phyloP scores from a whole-genome alignment of 2,113 vertebrate species.

The Centropus bengalensis region DNA sequence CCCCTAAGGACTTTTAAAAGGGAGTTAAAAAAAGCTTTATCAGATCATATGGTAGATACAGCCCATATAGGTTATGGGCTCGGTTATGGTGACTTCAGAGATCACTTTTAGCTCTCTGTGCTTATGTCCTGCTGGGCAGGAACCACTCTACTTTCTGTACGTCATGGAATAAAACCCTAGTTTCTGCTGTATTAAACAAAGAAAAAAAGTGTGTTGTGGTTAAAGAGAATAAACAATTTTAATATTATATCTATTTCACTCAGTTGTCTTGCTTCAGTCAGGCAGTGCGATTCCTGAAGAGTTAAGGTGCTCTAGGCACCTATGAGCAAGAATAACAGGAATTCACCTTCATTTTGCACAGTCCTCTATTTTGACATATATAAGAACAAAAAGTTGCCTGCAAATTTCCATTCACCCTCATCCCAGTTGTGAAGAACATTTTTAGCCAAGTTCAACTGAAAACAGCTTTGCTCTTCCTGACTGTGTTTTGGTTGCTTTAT shows the following conservation, averaged over 20 bases:
- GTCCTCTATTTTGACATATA: background rate
- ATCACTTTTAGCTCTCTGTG: background rate
- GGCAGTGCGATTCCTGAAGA: background rate
- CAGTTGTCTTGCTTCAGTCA: background rate
- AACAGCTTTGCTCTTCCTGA: background rate
- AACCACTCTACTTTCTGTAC: background rate
- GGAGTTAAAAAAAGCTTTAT: background rate
- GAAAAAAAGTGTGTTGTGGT: background rate
- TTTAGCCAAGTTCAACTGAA: background rate
- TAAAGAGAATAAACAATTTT: background rate
- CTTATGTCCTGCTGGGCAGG: background rate
- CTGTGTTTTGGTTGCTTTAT: background rate
- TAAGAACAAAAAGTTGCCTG: background rate
- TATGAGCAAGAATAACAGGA: background rate
- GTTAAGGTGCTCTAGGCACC: background rate
- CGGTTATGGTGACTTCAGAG: background rate
- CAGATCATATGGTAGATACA: background rate
- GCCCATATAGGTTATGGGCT: no score
- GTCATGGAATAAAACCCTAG: background rate
- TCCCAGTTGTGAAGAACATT: background rate
- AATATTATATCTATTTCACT: background rate
- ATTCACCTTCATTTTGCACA: background rate
- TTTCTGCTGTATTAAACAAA: background rate
- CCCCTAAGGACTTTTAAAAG: background rate
- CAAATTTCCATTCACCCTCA: background rate